These are phyloP conservation scores for Danionella dracula DNA, from an alignment of 2,797 vertebrate species.

Conservation along the genomic window DNA sequence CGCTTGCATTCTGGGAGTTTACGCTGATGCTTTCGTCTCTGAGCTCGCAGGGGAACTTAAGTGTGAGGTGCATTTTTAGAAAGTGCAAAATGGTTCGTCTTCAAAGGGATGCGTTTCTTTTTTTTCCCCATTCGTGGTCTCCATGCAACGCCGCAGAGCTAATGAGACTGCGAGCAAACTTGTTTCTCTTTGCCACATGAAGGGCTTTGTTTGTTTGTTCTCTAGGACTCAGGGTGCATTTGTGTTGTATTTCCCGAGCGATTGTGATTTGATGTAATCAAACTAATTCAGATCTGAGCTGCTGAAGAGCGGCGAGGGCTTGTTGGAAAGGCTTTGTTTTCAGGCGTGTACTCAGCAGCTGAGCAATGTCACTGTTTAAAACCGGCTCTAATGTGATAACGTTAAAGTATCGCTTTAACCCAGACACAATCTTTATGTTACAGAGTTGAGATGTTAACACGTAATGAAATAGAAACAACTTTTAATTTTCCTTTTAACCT, in stretches of 20 bases:
- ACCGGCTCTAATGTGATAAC: too few species aligned
- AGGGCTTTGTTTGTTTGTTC: constrained; percentile 21
- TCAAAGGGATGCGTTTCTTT: neutral
- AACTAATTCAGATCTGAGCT: neutral
- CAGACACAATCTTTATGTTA: too few species aligned
- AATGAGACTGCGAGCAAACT: constrained; percentile 12
- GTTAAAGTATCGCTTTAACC: too few species aligned
- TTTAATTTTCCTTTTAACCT: too few species aligned
- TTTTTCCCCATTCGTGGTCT: neutral
- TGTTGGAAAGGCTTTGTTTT: constrained; percentile 2
- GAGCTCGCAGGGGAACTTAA: constrained; percentile 31
- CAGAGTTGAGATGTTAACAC: too few species aligned
- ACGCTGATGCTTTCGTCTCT: constrained; percentile 17
- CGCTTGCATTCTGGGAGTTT: constrained; percentile 32
- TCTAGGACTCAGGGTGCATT: constrained; percentile 1
- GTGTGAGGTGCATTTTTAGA: constrained; percentile 24
- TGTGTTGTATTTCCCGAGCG: neutral
- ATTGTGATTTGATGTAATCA: constrained; percentile 2
- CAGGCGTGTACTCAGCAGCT: neutral
- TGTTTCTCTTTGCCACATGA: neutral
- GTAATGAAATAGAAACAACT: too few species aligned
- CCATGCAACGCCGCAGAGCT: neutral
- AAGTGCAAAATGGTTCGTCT: constrained; percentile 4
- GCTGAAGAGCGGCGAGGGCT: constrained; percentile 3
- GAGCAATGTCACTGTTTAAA: neutral